Evolutionary conservation across 37 sponge, comb jelly and placozoan genomes (phyloP).

Genomic region (Ianthella basta): DNA sequence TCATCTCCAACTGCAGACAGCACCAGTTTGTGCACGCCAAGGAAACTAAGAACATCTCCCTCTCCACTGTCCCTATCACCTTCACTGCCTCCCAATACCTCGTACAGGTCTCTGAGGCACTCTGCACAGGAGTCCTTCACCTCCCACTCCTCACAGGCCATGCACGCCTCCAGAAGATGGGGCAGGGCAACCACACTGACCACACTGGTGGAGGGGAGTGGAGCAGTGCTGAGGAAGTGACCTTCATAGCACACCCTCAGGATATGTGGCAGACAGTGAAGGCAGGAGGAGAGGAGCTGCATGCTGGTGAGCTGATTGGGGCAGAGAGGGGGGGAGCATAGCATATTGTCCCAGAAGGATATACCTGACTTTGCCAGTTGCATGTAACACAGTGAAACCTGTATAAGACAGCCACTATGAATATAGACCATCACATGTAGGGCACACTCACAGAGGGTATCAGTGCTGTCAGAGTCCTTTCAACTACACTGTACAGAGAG

Average conservation of each 20-base stretch:
- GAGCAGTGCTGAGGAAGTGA: too few species aligned
- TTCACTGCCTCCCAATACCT: neutral
- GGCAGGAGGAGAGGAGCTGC: neutral
- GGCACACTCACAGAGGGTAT: too few species aligned
- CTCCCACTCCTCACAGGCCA: constrained; percentile 5
- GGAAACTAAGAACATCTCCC: neutral
- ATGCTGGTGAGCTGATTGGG: too few species aligned
- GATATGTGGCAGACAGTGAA: neutral
- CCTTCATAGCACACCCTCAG: neutral
- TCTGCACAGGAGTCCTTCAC: constrained; percentile 8
- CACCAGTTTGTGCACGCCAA: constrained; percentile 3
- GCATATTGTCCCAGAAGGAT: too few species aligned
- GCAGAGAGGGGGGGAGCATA: too few species aligned
- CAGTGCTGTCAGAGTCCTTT: too few species aligned
- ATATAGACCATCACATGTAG: too few species aligned
- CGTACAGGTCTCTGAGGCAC: neutral
- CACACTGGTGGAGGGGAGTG: neutral
- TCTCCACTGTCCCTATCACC: too few species aligned
- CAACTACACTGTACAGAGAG: too few species aligned
- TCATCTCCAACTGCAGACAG: constrained; percentile 9
- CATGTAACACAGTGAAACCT: too few species aligned
- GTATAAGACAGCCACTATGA: too few species aligned
- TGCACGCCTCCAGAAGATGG: neutral
- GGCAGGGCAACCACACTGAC: neutral
- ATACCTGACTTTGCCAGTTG: too few species aligned